Base-by-base conservation (phyloP, 2,888 invertebrate genomes). In the Meteorus colon region DNA sequence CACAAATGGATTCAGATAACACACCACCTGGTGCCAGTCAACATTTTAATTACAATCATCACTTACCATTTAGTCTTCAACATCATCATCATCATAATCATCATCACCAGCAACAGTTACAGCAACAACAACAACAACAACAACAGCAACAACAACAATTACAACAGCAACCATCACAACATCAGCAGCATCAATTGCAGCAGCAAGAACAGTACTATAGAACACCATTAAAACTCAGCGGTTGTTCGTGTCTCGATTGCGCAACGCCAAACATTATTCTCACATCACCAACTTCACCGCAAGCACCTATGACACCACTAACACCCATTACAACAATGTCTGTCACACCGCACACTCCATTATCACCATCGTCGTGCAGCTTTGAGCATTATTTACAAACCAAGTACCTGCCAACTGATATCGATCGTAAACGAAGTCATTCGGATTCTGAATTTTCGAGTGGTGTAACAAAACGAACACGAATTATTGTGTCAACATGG, bases 311-410 rank as follows among this genome's bases (percentile, higher is more conserved):
- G 14, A 89, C 90, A 0, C 90, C 91, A 4, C 86, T 90, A 2
- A 88, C 90, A 2, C 90, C 90, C 3, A 82, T 90, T 60, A 90
- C 91, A 2, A 90, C 91, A 0, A 84, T 89, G 37, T 88, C 89
- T 71, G 87, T 91, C 10, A 90, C 92, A 1, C 91, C 92, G 0
- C 89, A 91, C 41, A 91, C 92, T 3, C 92, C 92, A 6, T 91
- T 92, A 24, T 92, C 92, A 16, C 89, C 91, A 1, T 90, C 91
- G 45, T 90, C 91, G 67, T 92, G 91, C 87, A 92, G 91, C 84
- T 93, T 93, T 89, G 93, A 93, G 88, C 92, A 92, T 83, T 93
- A 93, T 87, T 90, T 93, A 76, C 92, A 93, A 88, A 91, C 92
- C 80, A 93, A 93, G 90, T 93, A 93, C 91, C 91, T 93, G 87